These are phyloP conservation scores for Harpegnathos saltator DNA, from an alignment of 1,140 invertebrate species.

Conservation along the genomic window DNA sequence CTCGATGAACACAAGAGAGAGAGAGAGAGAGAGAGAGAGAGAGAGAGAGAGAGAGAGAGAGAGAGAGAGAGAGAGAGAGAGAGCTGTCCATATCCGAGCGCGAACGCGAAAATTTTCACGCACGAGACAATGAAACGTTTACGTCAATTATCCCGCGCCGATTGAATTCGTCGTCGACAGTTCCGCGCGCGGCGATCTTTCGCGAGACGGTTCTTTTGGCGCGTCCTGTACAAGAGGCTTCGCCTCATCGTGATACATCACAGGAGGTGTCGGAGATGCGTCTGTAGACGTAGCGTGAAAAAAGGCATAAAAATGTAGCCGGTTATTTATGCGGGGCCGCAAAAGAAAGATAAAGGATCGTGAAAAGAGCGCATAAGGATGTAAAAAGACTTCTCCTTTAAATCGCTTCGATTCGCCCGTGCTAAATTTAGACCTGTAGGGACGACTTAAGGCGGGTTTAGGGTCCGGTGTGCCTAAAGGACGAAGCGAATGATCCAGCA, in stretches of 20 bases:
- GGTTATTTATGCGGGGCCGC: constrained; percentile 69
- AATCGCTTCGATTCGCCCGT: constrained; percentile 67
- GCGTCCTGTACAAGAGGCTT: neutral
- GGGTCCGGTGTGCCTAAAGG: constrained; percentile 9
- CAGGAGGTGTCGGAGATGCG: constrained; percentile 20
- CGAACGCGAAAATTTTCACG: neutral
- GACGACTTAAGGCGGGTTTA: constrained; percentile 54
- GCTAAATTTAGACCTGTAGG: constrained; percentile 75
- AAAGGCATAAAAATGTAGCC: constrained; percentile 75
- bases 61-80: no score
- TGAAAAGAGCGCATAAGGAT: constrained; percentile 26
- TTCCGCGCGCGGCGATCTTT: neutral
- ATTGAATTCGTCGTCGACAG: neutral
- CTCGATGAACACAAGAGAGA: neutral
- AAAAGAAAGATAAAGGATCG: constrained; percentile 51
- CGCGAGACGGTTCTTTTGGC: constrained; percentile 21
- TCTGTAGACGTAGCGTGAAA: constrained; percentile 57
- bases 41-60: no score
- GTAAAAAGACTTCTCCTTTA: constrained; percentile 59
- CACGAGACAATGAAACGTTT: neutral
- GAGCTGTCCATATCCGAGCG: neutral
- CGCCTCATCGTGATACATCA: constrained; percentile 1
- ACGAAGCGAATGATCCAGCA: constrained; percentile 11
- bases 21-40: no score
- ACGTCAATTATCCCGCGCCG: neutral